phyloP scores from a whole-genome alignment of 2,888 invertebrate species.

The Aphodius sticticus region DNA sequence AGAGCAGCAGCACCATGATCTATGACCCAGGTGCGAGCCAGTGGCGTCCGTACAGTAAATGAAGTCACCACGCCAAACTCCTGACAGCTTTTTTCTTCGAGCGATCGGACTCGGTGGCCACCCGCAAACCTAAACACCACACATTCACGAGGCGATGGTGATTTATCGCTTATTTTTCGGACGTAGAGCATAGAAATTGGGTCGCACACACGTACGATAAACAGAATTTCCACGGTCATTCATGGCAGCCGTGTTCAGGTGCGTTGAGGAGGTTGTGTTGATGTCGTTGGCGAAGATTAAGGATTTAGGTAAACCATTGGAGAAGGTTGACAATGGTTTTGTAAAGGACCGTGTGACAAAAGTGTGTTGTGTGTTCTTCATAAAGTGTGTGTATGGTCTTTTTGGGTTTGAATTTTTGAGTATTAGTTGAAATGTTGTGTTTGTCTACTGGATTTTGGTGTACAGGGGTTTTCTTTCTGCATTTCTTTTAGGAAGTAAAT shows the following conservation, averaged over 20 bases:
- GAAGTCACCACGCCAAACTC: constrained; percentile 54
- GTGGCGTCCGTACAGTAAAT: constrained; percentile 50
- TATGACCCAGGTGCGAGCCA: constrained; percentile 53
- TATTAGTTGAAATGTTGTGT: too few species aligned
- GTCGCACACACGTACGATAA: constrained; percentile 33
- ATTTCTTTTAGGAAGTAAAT: too few species aligned
- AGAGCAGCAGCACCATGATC: constrained; percentile 44
- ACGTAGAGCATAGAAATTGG: constrained; percentile 38
- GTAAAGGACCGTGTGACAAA: background rate
- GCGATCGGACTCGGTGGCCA: constrained; percentile 48
- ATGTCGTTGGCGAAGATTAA: background rate
- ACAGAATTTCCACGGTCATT: constrained; percentile 49
- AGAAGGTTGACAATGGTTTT: background rate
- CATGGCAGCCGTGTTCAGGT: constrained; percentile 31
- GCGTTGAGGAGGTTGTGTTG: background rate
- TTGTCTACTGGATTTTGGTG: too few species aligned
- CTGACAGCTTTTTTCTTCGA: constrained; percentile 34
- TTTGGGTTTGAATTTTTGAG: background rate
- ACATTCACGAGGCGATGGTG: constrained; percentile 49
- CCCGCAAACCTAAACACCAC: constrained; percentile 54
- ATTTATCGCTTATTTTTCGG: constrained; percentile 54
- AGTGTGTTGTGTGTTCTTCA: background rate
- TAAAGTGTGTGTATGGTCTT: background rate
- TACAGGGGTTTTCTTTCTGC: too few species aligned
- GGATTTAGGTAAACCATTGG: background rate